Percentiles rank a stretch among this genome's conserved stretches.
phyloP scores from a whole-genome alignment of 2,797 vertebrate genomes.

The Uromys caudimaculatus region DNA sequence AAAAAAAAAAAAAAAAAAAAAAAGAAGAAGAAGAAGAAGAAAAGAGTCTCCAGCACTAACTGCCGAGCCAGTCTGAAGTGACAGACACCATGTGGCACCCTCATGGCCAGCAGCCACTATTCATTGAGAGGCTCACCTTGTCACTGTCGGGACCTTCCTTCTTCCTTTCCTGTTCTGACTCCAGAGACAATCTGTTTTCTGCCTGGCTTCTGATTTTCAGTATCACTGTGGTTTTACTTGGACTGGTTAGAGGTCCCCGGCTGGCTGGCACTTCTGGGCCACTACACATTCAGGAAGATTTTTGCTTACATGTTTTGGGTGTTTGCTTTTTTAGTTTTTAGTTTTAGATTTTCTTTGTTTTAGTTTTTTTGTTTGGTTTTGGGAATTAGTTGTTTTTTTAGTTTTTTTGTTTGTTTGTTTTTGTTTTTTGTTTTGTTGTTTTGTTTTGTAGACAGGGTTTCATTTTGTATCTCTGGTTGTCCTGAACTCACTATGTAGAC shows the following conservation, averaged over 20 bases:
- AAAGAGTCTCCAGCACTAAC: background rate
- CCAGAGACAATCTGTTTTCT: background rate
- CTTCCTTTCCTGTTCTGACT: background rate
- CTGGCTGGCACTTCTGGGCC: background rate
- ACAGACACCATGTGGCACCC: background rate
- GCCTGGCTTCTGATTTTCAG: background rate
- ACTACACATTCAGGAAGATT: background rate
- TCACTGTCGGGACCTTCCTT: too few species aligned
- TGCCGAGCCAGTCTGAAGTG: background rate
- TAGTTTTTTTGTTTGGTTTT: background rate
- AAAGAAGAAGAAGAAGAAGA: too few species aligned
- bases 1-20: too few species aligned
- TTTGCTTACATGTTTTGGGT: background rate
- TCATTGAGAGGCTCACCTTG: background rate
- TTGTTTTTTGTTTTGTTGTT: background rate
- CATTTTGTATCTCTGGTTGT: background rate
- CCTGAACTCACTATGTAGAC: background rate
- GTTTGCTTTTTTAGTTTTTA: background rate
- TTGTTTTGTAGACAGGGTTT: background rate
- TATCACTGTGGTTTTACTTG: background rate
- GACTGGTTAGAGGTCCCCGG: background rate
- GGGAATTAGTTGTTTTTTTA: background rate
- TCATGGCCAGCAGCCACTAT: background rate
- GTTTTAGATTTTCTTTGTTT: background rate
- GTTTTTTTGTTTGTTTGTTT: background rate